A percentile compares a stretch with the other conserved stretches of the same genome.
Conservation (phyloP, 2,797 vertebrate species). For the Falco peregrinus region DNA sequence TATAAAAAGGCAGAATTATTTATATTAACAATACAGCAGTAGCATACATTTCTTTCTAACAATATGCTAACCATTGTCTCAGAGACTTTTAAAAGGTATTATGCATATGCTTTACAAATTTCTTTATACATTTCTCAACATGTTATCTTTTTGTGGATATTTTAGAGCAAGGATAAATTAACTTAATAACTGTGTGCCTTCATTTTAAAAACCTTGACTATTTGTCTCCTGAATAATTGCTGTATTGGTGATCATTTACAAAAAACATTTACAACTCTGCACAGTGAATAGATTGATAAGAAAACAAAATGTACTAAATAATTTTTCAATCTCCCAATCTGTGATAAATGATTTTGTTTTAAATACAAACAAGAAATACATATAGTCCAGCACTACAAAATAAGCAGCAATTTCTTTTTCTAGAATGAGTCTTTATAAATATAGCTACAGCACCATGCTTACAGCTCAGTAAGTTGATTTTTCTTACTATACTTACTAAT, state of each 20-base stretch:
- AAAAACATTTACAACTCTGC: neutral
- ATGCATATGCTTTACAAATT: neutral
- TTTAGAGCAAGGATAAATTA: conserved; percentile 6
- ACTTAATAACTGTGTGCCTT: neutral
- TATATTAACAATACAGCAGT: neutral
- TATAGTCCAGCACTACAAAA: neutral
- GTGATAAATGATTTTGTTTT: neutral
- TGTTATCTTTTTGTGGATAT: neutral
- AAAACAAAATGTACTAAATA: neutral
- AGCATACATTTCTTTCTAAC: neutral
- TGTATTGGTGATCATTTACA: neutral
- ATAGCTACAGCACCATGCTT: neutral
- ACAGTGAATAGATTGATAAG: neutral
- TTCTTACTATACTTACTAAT: neutral
- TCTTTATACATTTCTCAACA: neutral
- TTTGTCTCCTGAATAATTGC: neutral
- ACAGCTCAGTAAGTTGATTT: neutral
- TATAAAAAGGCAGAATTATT: conserved; percentile 15
- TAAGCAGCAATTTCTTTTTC: neutral
- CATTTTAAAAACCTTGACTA: neutral
- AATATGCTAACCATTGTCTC: neutral
- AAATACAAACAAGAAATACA: neutral
- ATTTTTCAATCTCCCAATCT: neutral
- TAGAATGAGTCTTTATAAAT: neutral
- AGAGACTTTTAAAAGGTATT: neutral